Evolutionary conservation across 1,140 invertebrate species (phyloP).

Genomic region (Camponotus vicinus): DNA sequence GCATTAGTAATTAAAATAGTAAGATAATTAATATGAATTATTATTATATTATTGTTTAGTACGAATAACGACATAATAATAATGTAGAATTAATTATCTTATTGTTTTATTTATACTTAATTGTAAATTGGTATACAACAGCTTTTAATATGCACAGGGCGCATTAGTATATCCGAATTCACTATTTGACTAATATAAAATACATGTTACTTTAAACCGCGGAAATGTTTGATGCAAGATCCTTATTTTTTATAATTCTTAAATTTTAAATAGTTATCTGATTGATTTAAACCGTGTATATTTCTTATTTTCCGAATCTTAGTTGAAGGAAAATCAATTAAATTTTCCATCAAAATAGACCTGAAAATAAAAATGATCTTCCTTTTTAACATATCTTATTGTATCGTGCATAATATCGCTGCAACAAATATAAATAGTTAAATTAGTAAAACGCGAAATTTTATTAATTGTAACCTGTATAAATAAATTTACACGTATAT

Average conservation of each 20-base stretch:
- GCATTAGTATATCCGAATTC: too few relatives aligned
- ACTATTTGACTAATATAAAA: neutral
- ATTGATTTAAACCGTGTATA: neutral
- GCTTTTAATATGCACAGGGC: too few relatives aligned
- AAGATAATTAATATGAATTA: too few relatives aligned
- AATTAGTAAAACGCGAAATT: neutral
- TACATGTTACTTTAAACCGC: neutral
- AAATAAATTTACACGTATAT: constrained; percentile 6
- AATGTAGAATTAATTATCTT: too few relatives aligned
- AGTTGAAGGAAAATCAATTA: neutral
- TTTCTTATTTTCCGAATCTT: neutral
- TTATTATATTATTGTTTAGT: too few relatives aligned
- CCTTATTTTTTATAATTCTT: neutral
- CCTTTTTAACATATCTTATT: neutral
- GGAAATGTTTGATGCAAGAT: neutral
- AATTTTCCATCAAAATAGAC: too few relatives aligned
- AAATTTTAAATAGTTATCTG: neutral
- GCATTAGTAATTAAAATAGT: too few relatives aligned
- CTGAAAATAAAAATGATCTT: neutral
- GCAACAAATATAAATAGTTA: neutral
- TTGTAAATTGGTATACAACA: too few relatives aligned
- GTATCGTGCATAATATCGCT: neutral
- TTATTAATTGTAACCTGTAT: neutral
- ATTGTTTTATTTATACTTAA: too few relatives aligned
- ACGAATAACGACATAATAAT: too few relatives aligned